phyloP scores from a whole-genome alignment of 2,113 vertebrate genomes.

The Microcebus tavaratra region DNA sequence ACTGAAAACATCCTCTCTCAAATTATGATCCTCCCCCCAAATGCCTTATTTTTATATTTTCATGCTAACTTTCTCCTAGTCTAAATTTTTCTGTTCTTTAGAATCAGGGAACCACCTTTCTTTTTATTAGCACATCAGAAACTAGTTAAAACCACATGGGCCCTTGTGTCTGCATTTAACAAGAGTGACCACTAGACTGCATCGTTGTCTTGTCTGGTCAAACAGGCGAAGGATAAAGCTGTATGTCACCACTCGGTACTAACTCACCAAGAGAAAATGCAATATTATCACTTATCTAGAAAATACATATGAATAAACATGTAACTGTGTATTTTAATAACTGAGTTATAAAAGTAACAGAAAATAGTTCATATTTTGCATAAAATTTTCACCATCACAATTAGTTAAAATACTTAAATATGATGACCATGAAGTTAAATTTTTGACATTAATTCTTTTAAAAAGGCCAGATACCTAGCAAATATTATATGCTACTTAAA shows the following conservation, averaged over 20 bases:
- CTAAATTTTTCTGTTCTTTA: background rate
- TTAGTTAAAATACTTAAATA: background rate
- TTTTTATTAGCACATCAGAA: background rate
- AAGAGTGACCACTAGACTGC: background rate
- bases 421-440: conserved; percentile 21
- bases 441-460: conserved; percentile 59
- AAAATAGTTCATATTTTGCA: background rate
- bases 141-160: background rate
- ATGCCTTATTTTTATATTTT: background rate
- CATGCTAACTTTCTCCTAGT: background rate
- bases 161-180: background rate
- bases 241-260: background rate
- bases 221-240: background rate
- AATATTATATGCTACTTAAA: conserved; percentile 60
- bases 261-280: background rate
- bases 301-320: background rate
- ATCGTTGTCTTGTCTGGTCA: background rate
- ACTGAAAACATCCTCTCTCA: background rate
- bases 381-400: background rate
- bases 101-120: background rate
- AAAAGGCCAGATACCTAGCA: conserved; percentile 65
- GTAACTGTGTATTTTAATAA: background rate
- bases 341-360: background rate
- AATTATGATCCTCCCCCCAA: background rate
- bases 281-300: background rate